Base-by-base conservation (phyloP, 2,113 vertebrate genomes). In the Hippoglossus stenolepis region DNA sequence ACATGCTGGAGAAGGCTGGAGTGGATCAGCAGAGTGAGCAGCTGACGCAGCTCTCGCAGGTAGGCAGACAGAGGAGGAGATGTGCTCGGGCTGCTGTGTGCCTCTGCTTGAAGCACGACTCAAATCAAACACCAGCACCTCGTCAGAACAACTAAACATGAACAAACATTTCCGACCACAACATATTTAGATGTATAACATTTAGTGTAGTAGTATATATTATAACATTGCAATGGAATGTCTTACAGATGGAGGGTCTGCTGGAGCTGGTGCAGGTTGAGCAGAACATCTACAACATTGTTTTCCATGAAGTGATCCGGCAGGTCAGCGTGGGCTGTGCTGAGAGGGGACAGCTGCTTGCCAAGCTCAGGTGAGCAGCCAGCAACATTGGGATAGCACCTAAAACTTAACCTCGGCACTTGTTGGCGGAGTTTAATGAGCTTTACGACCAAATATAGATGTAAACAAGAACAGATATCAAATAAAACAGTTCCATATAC, bases 221-320 rank as follows among this genome's bases (percentile, higher is more conserved):
- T n/a, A 11, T n/a, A 14, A 54, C 14, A 9, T 13, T 73, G 23
- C 18, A 21, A 11, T 79, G 43, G 61, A 26, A 65, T 83, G 58
- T 85, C 28, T 76, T 62, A 0, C 83, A 98, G 97, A 93, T 98
- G 89, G 94, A 97, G 80, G 92, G 94, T 49, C 47, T 95, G 40
- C 86, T 98, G 49, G 91, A 96, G 61, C 57, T 96, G 58, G 75
- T 97, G 79, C 95, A 91, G 75, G 91, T 83, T 2, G 97, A 98
- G 73, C 96, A 98, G 92, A 95, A 93, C 65, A 96, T 96, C 90
- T 98, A 97, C 89, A 97, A 96, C 77, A 90, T 95, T 0, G 81
- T 97, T 49, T 98, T 97, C 88, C 96, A 97, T 70, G 96, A 98
- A 60, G 73, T 98, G 73, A 98, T 98, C 89, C 92, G 95, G 51